Percentiles rank a stretch among this genome's conserved stretches.
Conservation (phyloP, 2,888 invertebrate genomes). For the Cryptocheilus praepositus region DNA sequence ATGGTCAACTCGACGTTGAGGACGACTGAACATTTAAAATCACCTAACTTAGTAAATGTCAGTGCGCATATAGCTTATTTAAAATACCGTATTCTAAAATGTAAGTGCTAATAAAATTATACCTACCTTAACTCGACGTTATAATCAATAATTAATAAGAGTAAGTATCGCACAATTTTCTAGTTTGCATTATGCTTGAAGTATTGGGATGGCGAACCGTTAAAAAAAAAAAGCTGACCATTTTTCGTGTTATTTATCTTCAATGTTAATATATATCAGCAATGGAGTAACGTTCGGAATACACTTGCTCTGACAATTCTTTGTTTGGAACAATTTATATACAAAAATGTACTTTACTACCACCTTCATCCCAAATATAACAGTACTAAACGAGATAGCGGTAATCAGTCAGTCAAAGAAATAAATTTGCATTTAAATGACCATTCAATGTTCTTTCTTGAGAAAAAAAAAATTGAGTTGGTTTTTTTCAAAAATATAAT, state of each 20-base stretch:
- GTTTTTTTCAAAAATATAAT: too few relatives aligned
- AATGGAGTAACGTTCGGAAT: too few relatives aligned
- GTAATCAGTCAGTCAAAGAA: too few relatives aligned
- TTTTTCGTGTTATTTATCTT: too few relatives aligned
- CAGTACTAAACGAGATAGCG: conserved; percentile 6
- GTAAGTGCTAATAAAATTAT: conserved; percentile 24
- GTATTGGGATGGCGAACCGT: neutral
- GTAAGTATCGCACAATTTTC: neutral
- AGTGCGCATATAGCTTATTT: conserved; percentile 40
- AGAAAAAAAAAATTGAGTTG: too few relatives aligned
- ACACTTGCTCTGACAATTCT: too few relatives aligned
- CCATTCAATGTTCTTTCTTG: too few relatives aligned
- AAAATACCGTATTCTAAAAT: conserved; percentile 27
- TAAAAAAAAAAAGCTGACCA: too few relatives aligned
- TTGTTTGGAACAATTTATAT: neutral
- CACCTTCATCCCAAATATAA: conserved; percentile 5
- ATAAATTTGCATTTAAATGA: too few relatives aligned
- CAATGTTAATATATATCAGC: too few relatives aligned
- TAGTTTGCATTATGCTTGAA: neutral
- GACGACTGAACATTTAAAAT: conserved; percentile 48
- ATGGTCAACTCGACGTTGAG: conserved; percentile 62
- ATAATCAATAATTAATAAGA: too few relatives aligned
- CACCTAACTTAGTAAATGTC: conserved; percentile 14
- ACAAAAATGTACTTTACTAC: conserved; percentile 20
- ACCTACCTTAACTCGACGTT: conserved; percentile 18